Conservation (phyloP, 2,113 vertebrate species). For the Menidia beryllina region DNA sequence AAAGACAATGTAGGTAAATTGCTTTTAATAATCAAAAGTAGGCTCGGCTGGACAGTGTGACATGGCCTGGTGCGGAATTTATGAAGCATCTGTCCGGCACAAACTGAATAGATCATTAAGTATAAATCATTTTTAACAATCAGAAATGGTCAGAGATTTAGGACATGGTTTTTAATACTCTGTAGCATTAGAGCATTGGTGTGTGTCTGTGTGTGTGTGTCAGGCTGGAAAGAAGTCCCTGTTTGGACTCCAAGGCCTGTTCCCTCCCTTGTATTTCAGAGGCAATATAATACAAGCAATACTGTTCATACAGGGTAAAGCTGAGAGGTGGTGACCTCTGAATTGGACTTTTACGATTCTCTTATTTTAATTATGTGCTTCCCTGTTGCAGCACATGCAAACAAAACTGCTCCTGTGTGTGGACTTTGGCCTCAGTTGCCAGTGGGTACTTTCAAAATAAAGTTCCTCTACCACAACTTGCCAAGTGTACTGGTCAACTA, state of each 20-base stretch:
- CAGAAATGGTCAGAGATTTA: slow-evolving; percentile 46
- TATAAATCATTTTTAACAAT: slow-evolving; percentile 63
- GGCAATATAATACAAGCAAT: slow-evolving; percentile 4
- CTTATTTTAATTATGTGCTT: neutral
- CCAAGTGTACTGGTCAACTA: slow-evolving; percentile 17
- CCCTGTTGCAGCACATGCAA: slow-evolving; percentile 15
- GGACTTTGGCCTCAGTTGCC: slow-evolving; percentile 30
- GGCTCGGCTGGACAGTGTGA: slow-evolving; percentile 39
- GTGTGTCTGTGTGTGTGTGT: neutral
- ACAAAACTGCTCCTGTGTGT: slow-evolving; percentile 4
- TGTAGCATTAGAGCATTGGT: slow-evolving; percentile 1
- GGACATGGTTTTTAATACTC: slow-evolving; percentile 50
- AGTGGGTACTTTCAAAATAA: neutral
- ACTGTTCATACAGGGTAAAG: slow-evolving; percentile 18
- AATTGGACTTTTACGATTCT: slow-evolving; percentile 27
- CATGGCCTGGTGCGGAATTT: slow-evolving; percentile 46
- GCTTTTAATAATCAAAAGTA: slow-evolving; percentile 65
- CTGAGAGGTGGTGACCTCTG: slow-evolving; percentile 1
- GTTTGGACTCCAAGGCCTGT: slow-evolving; percentile 23
- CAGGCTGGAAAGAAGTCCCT: slow-evolving; percentile 20
- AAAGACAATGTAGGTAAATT: slow-evolving; percentile 70
- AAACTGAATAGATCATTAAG: slow-evolving; percentile 52
- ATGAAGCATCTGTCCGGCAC: slow-evolving; percentile 39
- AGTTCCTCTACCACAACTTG: neutral
- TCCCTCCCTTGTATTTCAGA: neutral